Evolutionary conservation across 2,113 vertebrate species (phyloP).

Genomic region (Cinclus cinclus): DNA sequence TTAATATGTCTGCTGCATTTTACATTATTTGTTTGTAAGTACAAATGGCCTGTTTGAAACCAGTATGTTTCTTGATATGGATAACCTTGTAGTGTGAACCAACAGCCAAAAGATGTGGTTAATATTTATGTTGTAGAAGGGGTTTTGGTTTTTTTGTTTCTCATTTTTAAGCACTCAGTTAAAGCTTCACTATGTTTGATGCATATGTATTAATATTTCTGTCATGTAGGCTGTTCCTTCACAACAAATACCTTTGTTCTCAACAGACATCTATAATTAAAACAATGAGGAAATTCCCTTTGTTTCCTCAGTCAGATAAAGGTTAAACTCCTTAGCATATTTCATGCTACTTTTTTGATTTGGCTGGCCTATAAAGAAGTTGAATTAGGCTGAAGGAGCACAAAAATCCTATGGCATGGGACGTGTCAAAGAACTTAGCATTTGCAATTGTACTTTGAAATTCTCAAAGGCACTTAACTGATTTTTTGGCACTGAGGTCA

Average conservation of each 20-base stretch:
- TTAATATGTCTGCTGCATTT: not conserved
- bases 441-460: not conserved
- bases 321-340: not conserved
- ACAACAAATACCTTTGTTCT: not conserved
- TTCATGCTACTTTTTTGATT: not conserved
- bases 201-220: not conserved
- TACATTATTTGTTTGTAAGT: not conserved
- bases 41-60: not conserved
- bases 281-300: not conserved
- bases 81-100: not conserved
- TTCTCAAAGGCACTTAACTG: not conserved
- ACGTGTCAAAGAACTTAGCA: not conserved
- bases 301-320: not conserved
- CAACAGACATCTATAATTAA: not conserved
- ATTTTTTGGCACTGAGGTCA: not conserved
- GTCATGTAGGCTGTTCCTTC: not conserved
- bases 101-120: not conserved
- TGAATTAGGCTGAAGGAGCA: not conserved
- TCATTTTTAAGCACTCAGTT: not conserved
- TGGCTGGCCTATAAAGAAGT: fast-evolving
- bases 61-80: not conserved
- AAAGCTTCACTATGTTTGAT: not conserved
- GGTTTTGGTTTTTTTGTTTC: not conserved
- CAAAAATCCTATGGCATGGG: not conserved
- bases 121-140: not conserved